Evolutionary conservation across 1,140 invertebrate genomes (phyloP).

Genomic region (Heliconius nattereri): DNA sequence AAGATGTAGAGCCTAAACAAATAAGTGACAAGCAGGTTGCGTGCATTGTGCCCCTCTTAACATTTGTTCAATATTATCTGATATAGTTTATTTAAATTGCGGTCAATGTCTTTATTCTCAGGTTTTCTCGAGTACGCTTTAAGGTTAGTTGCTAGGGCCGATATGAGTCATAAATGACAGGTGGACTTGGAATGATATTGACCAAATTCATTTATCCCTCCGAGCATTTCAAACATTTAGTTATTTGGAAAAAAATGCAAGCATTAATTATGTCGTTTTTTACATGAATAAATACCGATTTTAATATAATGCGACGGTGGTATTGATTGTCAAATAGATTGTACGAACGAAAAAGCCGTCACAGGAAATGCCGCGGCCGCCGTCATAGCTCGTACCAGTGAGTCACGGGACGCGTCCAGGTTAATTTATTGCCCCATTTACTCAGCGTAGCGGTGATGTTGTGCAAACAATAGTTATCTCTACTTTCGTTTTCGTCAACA

Average conservation of each 20-base stretch:
- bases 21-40: conserved; percentile 78
- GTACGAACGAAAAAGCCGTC: conserved; percentile 20
- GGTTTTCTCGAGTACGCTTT: not conserved
- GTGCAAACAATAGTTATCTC: conserved; percentile 39
- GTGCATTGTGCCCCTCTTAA: conserved; percentile 66
- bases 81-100: conserved; percentile 68
- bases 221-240: not conserved
- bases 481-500: conserved; percentile 42
- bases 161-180: conserved; percentile 13
- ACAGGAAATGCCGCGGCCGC: conserved; percentile 46
- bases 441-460: conserved; percentile 30
- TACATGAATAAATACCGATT: not conserved
- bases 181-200: not conserved
- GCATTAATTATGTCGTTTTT: not conserved
- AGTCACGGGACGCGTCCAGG: conserved; percentile 46
- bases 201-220: not conserved
- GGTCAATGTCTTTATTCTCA: conserved; percentile 38
- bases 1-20: conserved; percentile 74
- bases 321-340: conserved; percentile 19
- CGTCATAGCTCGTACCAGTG: conserved; percentile 40
- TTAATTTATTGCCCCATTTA: conserved; percentile 52
- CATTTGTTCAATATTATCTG: conserved; percentile 78
- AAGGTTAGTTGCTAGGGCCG: not conserved
- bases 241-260: not conserved
- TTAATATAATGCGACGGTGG: not conserved